Base-by-base conservation (phyloP, 1,140 invertebrate genomes). In the Ganaspis sp. region DNA sequence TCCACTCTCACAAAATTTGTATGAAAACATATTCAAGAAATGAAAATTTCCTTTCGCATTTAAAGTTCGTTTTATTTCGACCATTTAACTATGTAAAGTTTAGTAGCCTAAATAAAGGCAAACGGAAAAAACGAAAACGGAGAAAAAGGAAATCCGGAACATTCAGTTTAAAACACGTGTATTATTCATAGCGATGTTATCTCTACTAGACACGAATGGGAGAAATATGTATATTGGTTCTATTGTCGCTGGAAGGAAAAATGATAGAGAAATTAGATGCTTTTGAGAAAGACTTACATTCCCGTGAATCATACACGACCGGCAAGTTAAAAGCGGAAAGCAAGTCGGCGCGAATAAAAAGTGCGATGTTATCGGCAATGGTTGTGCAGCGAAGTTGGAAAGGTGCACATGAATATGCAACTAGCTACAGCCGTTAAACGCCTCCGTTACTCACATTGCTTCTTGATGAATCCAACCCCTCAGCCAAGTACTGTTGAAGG, bases 401-500 rank as follows among this genome's bases (percentile, higher is more conserved):
- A 78, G 80, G 77, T 82, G 75, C 54, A 17, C 81, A 85, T 84
- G 83, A 85, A 85, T 85, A 85, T 85, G 82, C 83, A 84, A 84
- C 77, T 81, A 85, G 78, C 82, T 75, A 70, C 75, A 77, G 76
- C 75, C 80, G 81, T 85, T 85, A 85, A 85, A 83, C 84, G 79
- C 83, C 82, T 78, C 81, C 80, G 76, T 84, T 84, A 79, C 84
- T 77, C 83, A 79, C 75, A 75, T 77, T 73, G 79, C 78, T 84
- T 69, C 81, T 81, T 72, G 75, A 82, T 79, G 73, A 84, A 81
- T 80, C 74, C 73, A 49, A 29, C 53, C 29, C 23, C 15, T 9
- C 29, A 21, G 45, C 37, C 21, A 3, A 23, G 54, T 9, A 34
- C 69, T 11, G 15, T 40, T 15, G 34, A n/a, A 19, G 5, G 74